Evolutionary conservation across 2,888 invertebrate species (phyloP).

Genomic region (Dilophus febrilis): DNA sequence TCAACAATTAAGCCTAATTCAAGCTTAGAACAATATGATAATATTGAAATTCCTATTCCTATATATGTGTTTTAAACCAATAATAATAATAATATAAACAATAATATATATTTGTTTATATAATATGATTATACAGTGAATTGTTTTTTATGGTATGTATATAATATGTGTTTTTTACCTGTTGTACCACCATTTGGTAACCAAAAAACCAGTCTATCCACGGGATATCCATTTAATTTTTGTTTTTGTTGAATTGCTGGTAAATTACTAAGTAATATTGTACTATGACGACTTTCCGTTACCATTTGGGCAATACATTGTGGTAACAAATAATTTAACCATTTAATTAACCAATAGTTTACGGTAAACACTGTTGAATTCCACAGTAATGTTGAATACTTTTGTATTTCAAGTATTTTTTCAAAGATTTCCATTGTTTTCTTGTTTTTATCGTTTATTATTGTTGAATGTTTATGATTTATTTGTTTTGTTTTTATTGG

Average conservation of each 20-base stretch:
- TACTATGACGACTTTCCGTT: slow-evolving; percentile 31
- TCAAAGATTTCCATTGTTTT: slow-evolving; percentile 5
- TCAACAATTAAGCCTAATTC: slow-evolving; percentile 33
- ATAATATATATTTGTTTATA: too few relatives aligned
- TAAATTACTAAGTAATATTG: slow-evolving; percentile 35
- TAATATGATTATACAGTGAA: too few relatives aligned
- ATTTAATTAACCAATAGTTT: slow-evolving; percentile 33
- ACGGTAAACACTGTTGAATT: slow-evolving; percentile 31
- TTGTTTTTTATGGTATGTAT: too few relatives aligned
- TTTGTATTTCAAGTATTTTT: slow-evolving; percentile 23
- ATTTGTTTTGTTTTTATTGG: slow-evolving; percentile 22
- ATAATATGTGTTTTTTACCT: too few relatives aligned
- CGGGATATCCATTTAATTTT: slow-evolving; percentile 27
- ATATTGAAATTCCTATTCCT: slow-evolving; percentile 34
- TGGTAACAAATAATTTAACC: slow-evolving; percentile 30
- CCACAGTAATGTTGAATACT: slow-evolving; percentile 23
- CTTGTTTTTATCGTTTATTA: too few relatives aligned
- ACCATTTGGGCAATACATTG: slow-evolving; percentile 26
- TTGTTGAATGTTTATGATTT: too few relatives aligned
- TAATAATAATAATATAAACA: too few relatives aligned
- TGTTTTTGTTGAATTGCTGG: slow-evolving; percentile 31
- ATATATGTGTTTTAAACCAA: too few relatives aligned
- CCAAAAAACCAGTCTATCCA: slow-evolving; percentile 34
- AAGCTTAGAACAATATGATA: slow-evolving; percentile 33
- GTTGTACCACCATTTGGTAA: slow-evolving; percentile 35